These are phyloP conservation scores for Cynocephalus volans DNA, from an alignment of 2,113 vertebrate genomes.

Conservation along the genomic window DNA sequence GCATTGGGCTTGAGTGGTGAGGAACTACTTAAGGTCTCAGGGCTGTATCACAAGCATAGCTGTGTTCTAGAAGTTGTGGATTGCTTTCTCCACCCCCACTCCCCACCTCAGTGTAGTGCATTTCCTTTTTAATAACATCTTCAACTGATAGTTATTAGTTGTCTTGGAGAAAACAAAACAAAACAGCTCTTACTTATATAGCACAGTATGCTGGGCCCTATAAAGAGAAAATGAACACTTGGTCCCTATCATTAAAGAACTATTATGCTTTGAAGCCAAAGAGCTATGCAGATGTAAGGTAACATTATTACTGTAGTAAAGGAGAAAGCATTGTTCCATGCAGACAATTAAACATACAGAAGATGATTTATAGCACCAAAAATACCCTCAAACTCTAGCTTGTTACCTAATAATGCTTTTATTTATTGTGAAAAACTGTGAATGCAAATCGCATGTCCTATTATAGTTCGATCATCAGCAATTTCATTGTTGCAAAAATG, in stretches of 20 bases:
- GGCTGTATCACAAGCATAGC: fast-evolving
- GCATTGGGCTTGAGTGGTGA: neutral
- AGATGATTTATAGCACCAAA: slow-evolving; percentile 49
- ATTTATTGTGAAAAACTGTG: slow-evolving; percentile 49
- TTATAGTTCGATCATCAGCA: slow-evolving; percentile 34
- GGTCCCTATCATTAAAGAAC: slow-evolving; percentile 47
- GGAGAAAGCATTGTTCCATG: slow-evolving; percentile 69
- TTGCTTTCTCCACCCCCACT: too few species aligned
- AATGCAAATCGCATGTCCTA: neutral
- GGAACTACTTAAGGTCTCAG: neutral
- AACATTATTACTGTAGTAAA: slow-evolving; percentile 61
- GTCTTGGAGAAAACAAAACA: neutral
- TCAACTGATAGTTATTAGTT: slow-evolving; percentile 20
- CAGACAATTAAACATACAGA: slow-evolving; percentile 69
- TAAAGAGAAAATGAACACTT: slow-evolving; percentile 62
- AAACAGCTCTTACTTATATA: neutral
- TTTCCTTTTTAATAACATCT: slow-evolving; percentile 44
- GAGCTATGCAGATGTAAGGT: slow-evolving; percentile 54
- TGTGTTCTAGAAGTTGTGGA: neutral
- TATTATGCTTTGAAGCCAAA: slow-evolving; percentile 36
- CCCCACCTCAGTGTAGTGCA: neutral
- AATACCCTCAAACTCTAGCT: slow-evolving; percentile 60
- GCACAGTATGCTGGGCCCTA: neutral
- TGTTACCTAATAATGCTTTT: slow-evolving; percentile 67
- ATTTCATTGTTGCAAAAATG: neutral